Evolutionary conservation across 2,797 vertebrate genomes (phyloP).

Genomic region (Anisognathus igniventris): DNA sequence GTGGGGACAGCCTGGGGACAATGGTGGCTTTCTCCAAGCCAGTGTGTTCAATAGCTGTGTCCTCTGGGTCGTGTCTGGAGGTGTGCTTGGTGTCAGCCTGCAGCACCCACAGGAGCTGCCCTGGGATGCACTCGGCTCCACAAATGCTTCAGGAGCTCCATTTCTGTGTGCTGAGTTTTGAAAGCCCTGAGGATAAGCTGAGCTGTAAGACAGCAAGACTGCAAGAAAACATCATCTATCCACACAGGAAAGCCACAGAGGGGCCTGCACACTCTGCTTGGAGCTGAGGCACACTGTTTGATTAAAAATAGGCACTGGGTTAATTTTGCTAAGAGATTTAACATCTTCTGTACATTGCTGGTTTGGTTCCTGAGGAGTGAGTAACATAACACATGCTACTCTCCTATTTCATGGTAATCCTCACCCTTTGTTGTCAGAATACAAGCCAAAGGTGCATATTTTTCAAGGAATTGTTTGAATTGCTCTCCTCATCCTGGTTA

Average conservation of each 20-base stretch:
- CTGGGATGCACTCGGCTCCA: not conserved
- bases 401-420: constrained; percentile 43
- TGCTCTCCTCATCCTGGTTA: constrained; percentile 33
- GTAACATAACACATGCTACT: constrained; percentile 33
- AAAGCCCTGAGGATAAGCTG: not conserved
- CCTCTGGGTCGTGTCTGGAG: not conserved
- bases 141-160: not conserved
- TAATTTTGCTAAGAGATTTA: not conserved
- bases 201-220: not conserved
- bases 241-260: not conserved
- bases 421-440: constrained; percentile 38
- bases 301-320: not conserved
- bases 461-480: constrained; percentile 53
- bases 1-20: not conserved
- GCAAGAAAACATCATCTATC: not conserved
- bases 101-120: not conserved
- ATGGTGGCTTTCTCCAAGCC: not conserved
- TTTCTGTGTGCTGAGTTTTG: not conserved
- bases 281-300: not conserved
- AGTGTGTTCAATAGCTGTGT: not conserved
- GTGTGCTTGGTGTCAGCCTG: not conserved
- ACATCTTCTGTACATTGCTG: not conserved
- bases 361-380: constrained; percentile 37
- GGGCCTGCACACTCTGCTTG: not conserved
- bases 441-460: constrained; percentile 42